Conservation (phyloP, 92 coral and sea anemone genomes). For the Palythoa caribaeorum region DNA sequence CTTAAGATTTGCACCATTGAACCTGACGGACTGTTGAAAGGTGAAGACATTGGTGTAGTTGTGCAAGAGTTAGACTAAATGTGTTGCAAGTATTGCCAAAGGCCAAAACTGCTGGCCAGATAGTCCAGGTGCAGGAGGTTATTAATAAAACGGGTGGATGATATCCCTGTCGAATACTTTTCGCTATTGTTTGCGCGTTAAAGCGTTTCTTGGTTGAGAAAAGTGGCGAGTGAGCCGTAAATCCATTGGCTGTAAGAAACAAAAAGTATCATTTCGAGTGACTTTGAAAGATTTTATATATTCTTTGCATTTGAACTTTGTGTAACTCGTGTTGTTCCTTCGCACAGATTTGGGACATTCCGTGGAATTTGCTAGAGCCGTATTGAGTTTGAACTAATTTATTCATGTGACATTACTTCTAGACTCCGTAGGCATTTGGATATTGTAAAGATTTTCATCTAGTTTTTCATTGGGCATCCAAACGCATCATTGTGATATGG, state of each 20-base stretch:
- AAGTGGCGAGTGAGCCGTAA: neutral
- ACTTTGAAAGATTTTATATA: neutral
- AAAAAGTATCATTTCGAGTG: neutral
- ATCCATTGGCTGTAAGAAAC: neutral
- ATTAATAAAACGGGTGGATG: too few species aligned
- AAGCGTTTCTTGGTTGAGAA: neutral
- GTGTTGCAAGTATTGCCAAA: neutral
- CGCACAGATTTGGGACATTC: neutral
- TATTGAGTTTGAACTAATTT: neutral
- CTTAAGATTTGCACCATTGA: neutral
- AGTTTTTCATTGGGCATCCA: neutral
- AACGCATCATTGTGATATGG: neutral
- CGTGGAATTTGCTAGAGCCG: neutral
- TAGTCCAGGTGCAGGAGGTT: too few species aligned
- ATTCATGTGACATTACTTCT: neutral
- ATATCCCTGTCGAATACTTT: neutral
- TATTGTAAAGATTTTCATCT: neutral
- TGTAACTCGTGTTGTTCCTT: neutral
- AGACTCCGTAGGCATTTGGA: too few species aligned
- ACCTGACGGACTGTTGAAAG: neutral
- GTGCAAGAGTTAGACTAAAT: neutral
- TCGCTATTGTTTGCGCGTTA: neutral
- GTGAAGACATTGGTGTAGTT: neutral
- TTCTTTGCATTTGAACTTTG: neutral
- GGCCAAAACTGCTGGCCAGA: neutral